Conservation (phyloP, 2,888 invertebrate genomes). For the Luffia ferchaultella region DNA sequence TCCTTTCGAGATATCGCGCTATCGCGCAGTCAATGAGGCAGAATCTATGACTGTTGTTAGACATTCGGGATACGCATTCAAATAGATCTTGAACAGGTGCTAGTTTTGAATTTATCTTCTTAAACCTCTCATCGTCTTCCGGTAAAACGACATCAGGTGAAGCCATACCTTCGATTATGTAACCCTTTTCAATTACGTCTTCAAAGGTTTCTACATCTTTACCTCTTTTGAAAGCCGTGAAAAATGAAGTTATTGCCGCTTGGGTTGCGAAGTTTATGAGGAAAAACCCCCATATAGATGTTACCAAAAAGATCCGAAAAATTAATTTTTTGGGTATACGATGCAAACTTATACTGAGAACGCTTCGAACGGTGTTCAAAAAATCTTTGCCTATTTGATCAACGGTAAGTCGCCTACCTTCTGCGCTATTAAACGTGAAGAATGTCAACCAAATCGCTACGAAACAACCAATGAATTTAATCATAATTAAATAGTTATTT, state of each 20-base stretch:
- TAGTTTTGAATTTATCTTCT: conserved; percentile 36
- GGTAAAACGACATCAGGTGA: conserved; percentile 51
- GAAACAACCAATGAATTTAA: conserved; percentile 29
- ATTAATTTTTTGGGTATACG: conserved; percentile 32
- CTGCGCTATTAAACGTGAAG: conserved; percentile 29
- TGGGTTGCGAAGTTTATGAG: conserved; percentile 46
- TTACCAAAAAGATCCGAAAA: conserved; percentile 39
- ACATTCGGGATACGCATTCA: conserved; percentile 33
- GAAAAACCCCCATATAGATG: conserved; percentile 48
- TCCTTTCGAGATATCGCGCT: conserved; percentile 36
- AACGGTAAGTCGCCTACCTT: conserved; percentile 23
- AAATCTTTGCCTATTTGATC: conserved; percentile 49
- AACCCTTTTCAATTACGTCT: conserved; percentile 45
- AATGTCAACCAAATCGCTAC: conserved; percentile 41
- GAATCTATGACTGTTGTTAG: conserved; percentile 35
- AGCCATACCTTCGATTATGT: conserved; percentile 42
- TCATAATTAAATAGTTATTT: conserved; percentile 21
- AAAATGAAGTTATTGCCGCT: conserved; percentile 49
- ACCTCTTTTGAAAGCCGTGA: conserved; percentile 44
- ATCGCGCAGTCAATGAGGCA: conserved; percentile 51
- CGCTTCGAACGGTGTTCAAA: conserved; percentile 36
- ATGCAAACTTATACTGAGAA: conserved; percentile 32
- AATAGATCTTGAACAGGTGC: conserved; percentile 29
- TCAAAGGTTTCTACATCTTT: conserved; percentile 50
- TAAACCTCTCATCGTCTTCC: conserved; percentile 35